Evolutionary conservation across 2,888 invertebrate genomes (phyloP), one percentile per base, ranked within the genome.

Genomic region (Noctua janthina): DNA sequence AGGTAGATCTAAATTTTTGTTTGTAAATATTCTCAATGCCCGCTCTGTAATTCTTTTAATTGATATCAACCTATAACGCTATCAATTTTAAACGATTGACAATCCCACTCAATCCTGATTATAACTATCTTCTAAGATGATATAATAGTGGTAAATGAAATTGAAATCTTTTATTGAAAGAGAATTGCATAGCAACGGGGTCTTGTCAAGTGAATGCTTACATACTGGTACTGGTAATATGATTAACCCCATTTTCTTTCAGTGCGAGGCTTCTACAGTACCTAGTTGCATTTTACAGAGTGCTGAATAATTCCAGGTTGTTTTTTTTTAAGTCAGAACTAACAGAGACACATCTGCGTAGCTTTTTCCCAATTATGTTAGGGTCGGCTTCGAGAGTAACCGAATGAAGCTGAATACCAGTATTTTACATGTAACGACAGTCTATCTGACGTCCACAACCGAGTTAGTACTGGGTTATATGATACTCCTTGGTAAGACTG

Each of bases 191-290:
- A 68, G n/a, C n/a, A 17, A 23, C 43, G 43, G 7, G 4, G 46
- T 11, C 23, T 4, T 68, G 67, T n/a, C 15, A 69, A 69, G 35
- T 70, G 17, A 79, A 66, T 67, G 17, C 11, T 67, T n/a, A 67
- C 59, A 2, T 11, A 15, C 43, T 51, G 7, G 39, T 64, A 81
- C 39, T 43, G 8, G 56, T 66, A 81, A 75, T 39, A 66, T 75
- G 66, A 70, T 81, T 81, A 70, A 71, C 75, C 75, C 20, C 49
- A 7, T 75, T 81, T 75, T 35, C n/a, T 15, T 23, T 39, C 39
- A 39, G 15, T 51, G 54, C 56, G n/a, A 59, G 81, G 75, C 82
- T 81, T 81, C 81, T 13, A 10, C 7, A 20, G 15, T 43, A 59
- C 17, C 20, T 66, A 66, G 20, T 75, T 29, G 23, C 13, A 15